These are phyloP conservation scores for Rhadinocentrus ornatus DNA, from an alignment of 2,797 vertebrate species.

Conservation along the genomic window DNA sequence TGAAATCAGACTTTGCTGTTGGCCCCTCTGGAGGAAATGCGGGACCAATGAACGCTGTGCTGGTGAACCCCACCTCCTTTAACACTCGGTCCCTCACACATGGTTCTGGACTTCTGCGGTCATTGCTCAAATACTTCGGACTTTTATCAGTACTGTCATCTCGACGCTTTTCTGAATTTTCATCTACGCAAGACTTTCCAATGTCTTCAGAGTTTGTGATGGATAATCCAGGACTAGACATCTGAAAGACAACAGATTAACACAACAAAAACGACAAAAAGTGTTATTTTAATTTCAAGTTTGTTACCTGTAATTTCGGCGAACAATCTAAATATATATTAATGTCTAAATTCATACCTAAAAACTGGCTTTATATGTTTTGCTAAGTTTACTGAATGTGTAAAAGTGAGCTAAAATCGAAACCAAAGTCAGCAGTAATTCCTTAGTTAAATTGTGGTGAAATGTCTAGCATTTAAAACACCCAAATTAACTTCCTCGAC, in stretches of 20 bases:
- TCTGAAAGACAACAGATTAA: slow-evolving; percentile 45
- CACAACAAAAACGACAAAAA: not conserved
- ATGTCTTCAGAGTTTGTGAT: not conserved
- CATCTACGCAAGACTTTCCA: not conserved
- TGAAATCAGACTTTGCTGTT: slow-evolving; percentile 50
- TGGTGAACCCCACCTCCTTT: slow-evolving; percentile 76
- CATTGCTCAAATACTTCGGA: not conserved
- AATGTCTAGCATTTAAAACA: not conserved
- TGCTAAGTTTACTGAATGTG: not conserved
- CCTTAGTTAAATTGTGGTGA: not conserved
- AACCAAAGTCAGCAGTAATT: not conserved
- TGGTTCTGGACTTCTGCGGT: not conserved
- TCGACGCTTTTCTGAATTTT: not conserved
- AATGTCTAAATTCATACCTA: not conserved
- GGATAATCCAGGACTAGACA: slow-evolving; percentile 44
- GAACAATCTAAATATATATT: not conserved
- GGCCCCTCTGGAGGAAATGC: slow-evolving; percentile 49
- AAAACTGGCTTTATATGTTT: no score
- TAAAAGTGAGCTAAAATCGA: not conserved
- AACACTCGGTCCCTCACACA: slow-evolving; percentile 57
- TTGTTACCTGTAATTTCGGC: no score
- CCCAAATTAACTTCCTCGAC: not conserved
- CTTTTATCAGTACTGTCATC: not conserved
- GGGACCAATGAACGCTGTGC: slow-evolving; percentile 81
- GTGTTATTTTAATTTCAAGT: not conserved